Base-by-base conservation (phyloP, 2,113 vertebrate species). In the Hiodon tergisus region DNA sequence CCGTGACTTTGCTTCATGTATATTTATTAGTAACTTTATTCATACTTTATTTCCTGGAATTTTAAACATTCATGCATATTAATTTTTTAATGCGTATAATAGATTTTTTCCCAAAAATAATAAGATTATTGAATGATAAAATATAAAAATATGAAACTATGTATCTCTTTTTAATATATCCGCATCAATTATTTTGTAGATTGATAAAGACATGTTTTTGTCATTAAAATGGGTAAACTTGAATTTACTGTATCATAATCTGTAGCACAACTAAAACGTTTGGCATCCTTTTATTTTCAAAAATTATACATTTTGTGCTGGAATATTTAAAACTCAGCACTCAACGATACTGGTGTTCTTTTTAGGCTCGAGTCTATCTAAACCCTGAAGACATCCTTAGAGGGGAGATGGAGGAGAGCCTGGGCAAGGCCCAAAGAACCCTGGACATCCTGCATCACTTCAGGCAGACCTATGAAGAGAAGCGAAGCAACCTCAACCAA, bases 361-460 rank as follows among this genome's bases (percentile, higher is more conserved):
- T 59, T 47, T 69, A 99, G 97, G 94, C 95, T 0, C 80, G 76
- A 31, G 5, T 46, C 16, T 95, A 91, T 80, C 83, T 99, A 4
- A 88, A 75, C 77, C 90, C 93, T 31, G 95, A 95, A 48, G 95
- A 98, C 6, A 74, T 99, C 46, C 85, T 99, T 83, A 95, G 86
- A 84, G 93, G 88, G 14, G 97, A 99, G 47, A 14, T 85, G 8
- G 86, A 89, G 10, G 96, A 98, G 77, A 92, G 91, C 81, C 85
- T 94, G 79, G 75, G 78, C 61, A 95, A 89, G 78, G 90, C 98
- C 55, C 88, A 88, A 5, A 86, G 78, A 0, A 88, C 85, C 53
- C 16, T 89, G 6, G 86, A 92, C 31, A 85, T 91, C 73, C 82
- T 98, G 68, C 84, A 69, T 1, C 77, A 85, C 9, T 95, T 97